Evolutionary conservation across 2,888 invertebrate genomes (phyloP), one percentile per base, ranked within the genome.

Genomic region (Pristionchus arcanus): DNA sequence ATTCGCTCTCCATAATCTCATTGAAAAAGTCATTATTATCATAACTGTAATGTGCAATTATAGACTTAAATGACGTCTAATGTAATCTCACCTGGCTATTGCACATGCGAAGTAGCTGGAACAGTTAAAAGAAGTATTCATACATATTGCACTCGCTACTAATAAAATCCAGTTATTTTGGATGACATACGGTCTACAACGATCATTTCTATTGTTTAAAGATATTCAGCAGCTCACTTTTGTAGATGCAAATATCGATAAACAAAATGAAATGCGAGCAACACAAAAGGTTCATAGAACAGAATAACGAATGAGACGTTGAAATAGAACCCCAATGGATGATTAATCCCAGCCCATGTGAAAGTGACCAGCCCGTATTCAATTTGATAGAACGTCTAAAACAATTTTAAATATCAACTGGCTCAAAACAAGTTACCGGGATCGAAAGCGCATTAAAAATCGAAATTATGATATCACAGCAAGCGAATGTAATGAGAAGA

Each of bases 221-320:
- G 3, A 71, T n/a, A 25, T 2, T 71, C 25, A 68, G 2, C 4
- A 68, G 37, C 37, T 77, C 7, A 77, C 77, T 49, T 37, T 11
- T 25, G 9, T 4, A 77, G 77, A 25, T 25, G 25, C 2, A 42
- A 5, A 42, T 77, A 77, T 16, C 77, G 37, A 77, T 42, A 77
- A 2, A 77, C 13, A 21, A 77, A 77, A 42, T 77, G 77, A 11
- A 77, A 42, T 37, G 77, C 25, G n/a, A 77, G 21, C 25, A 77
- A 42, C 25, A 77, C 31, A 21, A 77, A 77, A 19, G 77, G 77
- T 42, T 77, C 77, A 77, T 77, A 77, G 77, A 77, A 77, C 2
- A 77, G 77, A 77, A 77, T 68, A 15, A 49, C 49, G 13, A 77
- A 42, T 28, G 77, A 21, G 16, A 42, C 9, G 37, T 37, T 77